Percentiles rank a stretch among this genome's conserved stretches.
These are phyloP conservation scores for Fulmarus glacialis DNA, from an alignment of 2,113 vertebrate genomes.

Conservation along the genomic window DNA sequence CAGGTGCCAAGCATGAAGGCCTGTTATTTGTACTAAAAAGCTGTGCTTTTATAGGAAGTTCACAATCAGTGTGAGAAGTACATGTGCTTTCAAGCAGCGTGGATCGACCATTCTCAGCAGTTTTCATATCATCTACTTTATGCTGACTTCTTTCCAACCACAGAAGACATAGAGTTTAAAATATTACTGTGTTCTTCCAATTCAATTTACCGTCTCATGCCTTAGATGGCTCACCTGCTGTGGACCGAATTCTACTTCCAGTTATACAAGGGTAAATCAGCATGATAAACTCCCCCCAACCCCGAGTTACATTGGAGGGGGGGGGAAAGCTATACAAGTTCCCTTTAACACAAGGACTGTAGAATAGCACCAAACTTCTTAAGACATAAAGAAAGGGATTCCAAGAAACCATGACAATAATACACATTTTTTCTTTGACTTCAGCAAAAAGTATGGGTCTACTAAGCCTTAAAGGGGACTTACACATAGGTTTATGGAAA, in stretches of 20 bases:
- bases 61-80: background rate
- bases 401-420: background rate
- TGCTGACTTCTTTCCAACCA: background rate
- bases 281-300: background rate
- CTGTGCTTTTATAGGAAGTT: background rate
- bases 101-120: background rate
- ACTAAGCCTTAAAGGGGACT: background rate
- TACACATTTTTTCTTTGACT: background rate
- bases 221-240: conserved; percentile 12
- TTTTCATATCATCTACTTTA: background rate
- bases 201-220: background rate
- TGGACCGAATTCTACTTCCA: background rate
- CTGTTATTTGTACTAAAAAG: conserved; percentile 13
- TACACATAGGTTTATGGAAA: background rate
- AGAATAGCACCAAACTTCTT: background rate
- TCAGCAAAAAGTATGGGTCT: background rate
- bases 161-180: background rate
- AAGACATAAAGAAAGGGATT: background rate
- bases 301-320: background rate
- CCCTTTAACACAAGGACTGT: background rate
- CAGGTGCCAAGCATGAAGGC: conserved; percentile 21
- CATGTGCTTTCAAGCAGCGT: background rate
- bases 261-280: background rate
- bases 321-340: background rate
- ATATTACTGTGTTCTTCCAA: background rate